Conservation (phyloP, 2,888 invertebrate genomes). For the Erannis defoliaria region DNA sequence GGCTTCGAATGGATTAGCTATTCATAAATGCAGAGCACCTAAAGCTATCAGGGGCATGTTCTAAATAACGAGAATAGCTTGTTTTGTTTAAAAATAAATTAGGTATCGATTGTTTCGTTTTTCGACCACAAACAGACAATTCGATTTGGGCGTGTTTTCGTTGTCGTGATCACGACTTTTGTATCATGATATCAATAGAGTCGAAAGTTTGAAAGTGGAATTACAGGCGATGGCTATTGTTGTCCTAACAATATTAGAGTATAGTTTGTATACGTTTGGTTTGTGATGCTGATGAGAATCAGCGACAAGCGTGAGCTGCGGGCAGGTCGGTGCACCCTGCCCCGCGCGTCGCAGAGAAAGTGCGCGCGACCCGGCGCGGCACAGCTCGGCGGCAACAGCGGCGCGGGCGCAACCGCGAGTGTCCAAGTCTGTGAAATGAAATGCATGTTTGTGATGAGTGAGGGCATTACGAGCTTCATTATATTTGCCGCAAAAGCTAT, state of each 20-base stretch:
- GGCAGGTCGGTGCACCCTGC: conserved; percentile 29
- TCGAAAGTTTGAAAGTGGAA: conserved; percentile 36
- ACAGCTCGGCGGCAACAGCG: background rate
- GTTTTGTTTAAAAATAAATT: background rate
- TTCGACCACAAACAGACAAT: background rate
- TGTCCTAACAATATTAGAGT: conserved; percentile 16
- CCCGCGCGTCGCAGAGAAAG: conserved; percentile 26
- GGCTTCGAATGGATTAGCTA: conserved; percentile 25
- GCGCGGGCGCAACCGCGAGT: background rate
- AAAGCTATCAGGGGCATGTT: conserved; percentile 22
- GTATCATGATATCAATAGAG: conserved; percentile 28
- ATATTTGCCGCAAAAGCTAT: background rate
- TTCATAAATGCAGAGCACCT: conserved; percentile 22
- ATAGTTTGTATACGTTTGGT: conserved; percentile 9
- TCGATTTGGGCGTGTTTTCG: conserved; percentile 12
- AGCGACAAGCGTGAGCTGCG: conserved; percentile 15
- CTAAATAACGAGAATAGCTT: conserved; percentile 9
- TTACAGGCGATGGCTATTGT: conserved; percentile 30
- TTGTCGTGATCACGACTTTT: conserved; percentile 32
- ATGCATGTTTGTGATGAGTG: background rate
- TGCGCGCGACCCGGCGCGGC: conserved; percentile 13
- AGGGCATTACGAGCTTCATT: background rate
- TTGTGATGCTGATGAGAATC: conserved; percentile 29
- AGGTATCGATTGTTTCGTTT: background rate
- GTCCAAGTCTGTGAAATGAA: conserved; percentile 9